Conservation (phyloP, 1,140 invertebrate genomes). For the Dendrolimus punctatus region DNA sequence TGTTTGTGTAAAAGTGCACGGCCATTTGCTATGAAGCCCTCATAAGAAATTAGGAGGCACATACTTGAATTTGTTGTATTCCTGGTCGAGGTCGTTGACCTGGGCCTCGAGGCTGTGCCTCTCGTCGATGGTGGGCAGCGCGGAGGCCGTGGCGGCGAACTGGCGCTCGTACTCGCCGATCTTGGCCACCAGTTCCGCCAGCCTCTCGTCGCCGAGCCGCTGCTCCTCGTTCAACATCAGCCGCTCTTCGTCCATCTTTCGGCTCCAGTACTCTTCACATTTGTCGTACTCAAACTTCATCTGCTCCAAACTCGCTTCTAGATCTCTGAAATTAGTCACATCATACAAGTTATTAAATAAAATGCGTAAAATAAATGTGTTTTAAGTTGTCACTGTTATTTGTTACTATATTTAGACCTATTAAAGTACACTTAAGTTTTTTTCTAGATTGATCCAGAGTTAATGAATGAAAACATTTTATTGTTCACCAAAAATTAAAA, state of each 20-base stretch:
- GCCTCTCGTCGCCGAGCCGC: conserved; percentile 83
- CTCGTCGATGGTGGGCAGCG: conserved; percentile 84
- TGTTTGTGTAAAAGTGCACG: no score
- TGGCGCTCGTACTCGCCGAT: conserved; percentile 87
- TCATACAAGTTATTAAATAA: no score
- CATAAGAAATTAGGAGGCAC: no score
- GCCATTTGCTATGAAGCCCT: no score
- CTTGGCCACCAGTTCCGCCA: conserved; percentile 80
- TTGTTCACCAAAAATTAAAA: no score
- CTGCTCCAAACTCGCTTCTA: conserved; percentile 82
- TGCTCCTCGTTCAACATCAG: conserved; percentile 83
- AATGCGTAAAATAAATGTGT: no score
- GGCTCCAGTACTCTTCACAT: conserved; percentile 89
- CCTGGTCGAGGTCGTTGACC: conserved; percentile 81
- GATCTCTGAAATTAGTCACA: conserved; percentile 57
- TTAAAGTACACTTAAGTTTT: no score
- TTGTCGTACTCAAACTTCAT: conserved; percentile 84
- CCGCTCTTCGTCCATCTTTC: conserved; percentile 85
- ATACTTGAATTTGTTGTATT: conserved; percentile 42
- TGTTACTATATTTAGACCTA: no score
- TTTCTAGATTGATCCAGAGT: no score
- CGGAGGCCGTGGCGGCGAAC: conserved; percentile 71
- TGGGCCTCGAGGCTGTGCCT: conserved; percentile 81
- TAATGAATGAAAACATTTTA: no score
- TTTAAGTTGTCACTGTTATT: no score